These are phyloP conservation scores for Seira ritae DNA, from an alignment of 2,888 invertebrate species.

Conservation along the genomic window DNA sequence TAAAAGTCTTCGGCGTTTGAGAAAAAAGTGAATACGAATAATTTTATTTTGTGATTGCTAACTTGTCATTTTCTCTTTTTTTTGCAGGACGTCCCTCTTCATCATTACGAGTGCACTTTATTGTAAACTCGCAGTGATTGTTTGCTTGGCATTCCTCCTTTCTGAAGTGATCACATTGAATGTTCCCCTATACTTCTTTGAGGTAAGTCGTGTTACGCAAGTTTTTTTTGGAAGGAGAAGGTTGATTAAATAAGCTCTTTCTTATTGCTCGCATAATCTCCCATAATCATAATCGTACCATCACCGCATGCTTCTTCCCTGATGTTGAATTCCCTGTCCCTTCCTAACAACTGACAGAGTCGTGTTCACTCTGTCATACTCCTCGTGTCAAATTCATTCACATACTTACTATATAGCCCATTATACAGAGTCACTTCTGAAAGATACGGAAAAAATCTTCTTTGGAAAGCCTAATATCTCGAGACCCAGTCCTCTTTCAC, in stretches of 20 bases:
- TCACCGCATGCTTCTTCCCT: not conserved
- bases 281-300: not conserved
- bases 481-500: not conserved
- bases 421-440: not conserved
- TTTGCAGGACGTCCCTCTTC: constrained; percentile 79
- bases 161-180: constrained; percentile 96
- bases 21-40: no score
- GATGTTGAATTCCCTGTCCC: not conserved
- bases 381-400: not conserved
- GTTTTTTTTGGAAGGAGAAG: not conserved
- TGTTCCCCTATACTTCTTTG: constrained; percentile 93
- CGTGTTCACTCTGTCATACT: no score
- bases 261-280: not conserved
- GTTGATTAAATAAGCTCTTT: not conserved
- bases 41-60: not conserved
- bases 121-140: constrained; percentile 94
- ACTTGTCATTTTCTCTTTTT: constrained; percentile 34
- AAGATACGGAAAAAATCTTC: not conserved
- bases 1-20: no score
- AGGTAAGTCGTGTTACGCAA: constrained; percentile 77
- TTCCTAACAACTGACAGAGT: not conserved
- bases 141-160: constrained; percentile 95
- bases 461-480: not conserved
- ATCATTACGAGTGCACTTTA: constrained; percentile 97
- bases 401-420: not conserved